phyloP scores from a whole-genome alignment of 2,888 invertebrate genomes.

The Synanthedon andrenaeformis region DNA sequence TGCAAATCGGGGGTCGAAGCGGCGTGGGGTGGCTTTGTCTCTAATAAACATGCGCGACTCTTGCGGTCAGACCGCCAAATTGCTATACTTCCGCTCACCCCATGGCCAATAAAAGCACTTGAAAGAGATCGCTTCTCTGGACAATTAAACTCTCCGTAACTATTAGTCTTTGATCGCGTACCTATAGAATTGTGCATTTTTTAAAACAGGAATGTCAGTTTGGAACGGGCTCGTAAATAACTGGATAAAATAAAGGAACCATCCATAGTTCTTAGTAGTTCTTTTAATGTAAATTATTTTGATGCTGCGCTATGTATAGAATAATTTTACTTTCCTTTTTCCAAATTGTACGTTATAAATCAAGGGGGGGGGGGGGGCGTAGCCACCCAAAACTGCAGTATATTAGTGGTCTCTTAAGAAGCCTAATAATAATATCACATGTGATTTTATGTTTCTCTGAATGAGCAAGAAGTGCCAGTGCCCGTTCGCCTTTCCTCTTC shows the following conservation, averaged over 20 bases:
- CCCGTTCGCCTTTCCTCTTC: too few species aligned
- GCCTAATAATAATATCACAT: too few species aligned
- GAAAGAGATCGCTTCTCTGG: constrained; percentile 38
- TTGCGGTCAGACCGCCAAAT: constrained; percentile 62
- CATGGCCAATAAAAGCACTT: constrained; percentile 47
- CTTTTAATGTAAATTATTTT: too few species aligned
- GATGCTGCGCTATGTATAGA: too few species aligned
- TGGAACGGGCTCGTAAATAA: constrained; percentile 5
- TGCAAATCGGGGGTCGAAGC: constrained; percentile 54
- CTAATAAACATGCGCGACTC: constrained; percentile 66
- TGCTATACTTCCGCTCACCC: constrained; percentile 40
- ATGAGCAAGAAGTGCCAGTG: too few species aligned
- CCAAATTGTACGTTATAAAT: too few species aligned
- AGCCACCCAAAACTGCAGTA: too few species aligned
- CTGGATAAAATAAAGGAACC: neutral
- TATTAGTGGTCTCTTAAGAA: too few species aligned
- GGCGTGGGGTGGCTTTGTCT: constrained; percentile 40
- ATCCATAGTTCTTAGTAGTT: too few species aligned
- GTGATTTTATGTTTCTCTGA: too few species aligned
- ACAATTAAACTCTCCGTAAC: constrained; percentile 28
- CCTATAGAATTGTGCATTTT: constrained; percentile 12
- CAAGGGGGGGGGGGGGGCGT: too few species aligned
- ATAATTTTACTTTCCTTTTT: too few species aligned
- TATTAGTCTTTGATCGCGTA: constrained; percentile 34
- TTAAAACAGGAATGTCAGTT: neutral